Evolutionary conservation across 2,888 invertebrate species (phyloP).

Genomic region (Augochlorella aurata): DNA sequence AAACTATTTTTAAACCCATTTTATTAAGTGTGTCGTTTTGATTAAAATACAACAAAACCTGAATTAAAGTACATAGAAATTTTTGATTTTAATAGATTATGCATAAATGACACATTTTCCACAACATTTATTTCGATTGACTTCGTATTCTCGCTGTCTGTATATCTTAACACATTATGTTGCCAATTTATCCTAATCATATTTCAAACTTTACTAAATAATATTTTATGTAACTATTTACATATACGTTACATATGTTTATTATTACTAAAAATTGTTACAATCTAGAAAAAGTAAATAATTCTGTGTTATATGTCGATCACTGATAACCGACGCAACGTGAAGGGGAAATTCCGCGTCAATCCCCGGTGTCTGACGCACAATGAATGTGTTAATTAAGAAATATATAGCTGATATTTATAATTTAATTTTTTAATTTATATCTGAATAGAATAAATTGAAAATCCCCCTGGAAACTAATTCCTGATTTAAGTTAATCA

Average conservation of each 20-base stretch:
- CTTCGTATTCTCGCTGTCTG: too few relatives aligned
- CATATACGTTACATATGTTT: not conserved
- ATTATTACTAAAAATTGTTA: not conserved
- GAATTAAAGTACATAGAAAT: too few relatives aligned
- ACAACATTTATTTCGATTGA: too few relatives aligned
- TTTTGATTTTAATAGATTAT: too few relatives aligned
- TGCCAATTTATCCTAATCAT: too few relatives aligned
- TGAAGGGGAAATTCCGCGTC: not conserved
- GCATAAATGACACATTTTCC: too few relatives aligned
- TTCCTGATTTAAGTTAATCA: not conserved
- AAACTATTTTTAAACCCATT: too few relatives aligned
- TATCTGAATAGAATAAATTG: not conserved
- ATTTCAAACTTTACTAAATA: too few relatives aligned
- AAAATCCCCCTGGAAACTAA: not conserved
- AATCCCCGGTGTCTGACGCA: not conserved
- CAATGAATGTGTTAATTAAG: not conserved
- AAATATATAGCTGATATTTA: not conserved
- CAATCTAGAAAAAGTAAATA: not conserved
- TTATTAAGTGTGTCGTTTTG: too few relatives aligned
- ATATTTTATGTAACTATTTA: not conserved
- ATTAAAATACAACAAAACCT: too few relatives aligned
- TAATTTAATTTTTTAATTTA: not conserved
- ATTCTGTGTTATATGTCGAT: not conserved
- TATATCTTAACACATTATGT: too few relatives aligned
- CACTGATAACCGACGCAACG: not conserved